Evolutionary conservation across 2,888 invertebrate genomes (phyloP).

Genomic region (Scaptomyza polygonia): DNA sequence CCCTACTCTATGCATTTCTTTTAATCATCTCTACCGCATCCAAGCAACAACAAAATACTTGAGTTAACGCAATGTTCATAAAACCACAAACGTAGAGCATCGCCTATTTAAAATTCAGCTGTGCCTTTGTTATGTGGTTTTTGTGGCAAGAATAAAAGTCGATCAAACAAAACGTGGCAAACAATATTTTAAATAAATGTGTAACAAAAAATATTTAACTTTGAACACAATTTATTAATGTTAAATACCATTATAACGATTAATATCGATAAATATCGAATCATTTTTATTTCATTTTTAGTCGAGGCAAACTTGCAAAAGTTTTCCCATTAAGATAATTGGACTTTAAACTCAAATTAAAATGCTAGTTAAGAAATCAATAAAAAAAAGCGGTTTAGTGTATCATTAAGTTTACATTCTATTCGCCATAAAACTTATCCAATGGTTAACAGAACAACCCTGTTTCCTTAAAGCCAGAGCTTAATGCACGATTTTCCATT

Average conservation of each 20-base stretch:
- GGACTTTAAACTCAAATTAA: too few species aligned
- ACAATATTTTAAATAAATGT: too few species aligned
- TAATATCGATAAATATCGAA: neutral
- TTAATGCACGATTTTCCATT: conserved; percentile 33
- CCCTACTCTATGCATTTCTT: neutral
- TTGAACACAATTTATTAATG: too few species aligned
- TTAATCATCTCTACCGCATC: neutral
- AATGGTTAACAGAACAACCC: neutral
- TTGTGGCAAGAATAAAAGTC: too few species aligned
- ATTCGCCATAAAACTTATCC: neutral
- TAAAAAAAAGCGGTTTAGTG: neutral
- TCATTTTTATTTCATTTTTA: too few species aligned
- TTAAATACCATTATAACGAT: too few species aligned
- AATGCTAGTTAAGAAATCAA: neutral
- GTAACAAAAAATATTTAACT: too few species aligned
- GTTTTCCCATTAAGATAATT: too few species aligned
- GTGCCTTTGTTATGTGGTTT: conserved; percentile 10
- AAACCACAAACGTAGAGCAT: conserved; percentile 15
- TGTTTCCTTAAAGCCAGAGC: neutral
- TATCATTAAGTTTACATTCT: neutral
- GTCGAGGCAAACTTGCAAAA: too few species aligned
- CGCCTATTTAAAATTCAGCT: conserved; percentile 29
- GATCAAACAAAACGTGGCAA: too few species aligned
- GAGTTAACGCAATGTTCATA: conserved; percentile 8
- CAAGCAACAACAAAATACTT: conserved; percentile 30